Base-by-base conservation (phyloP, 2,888 invertebrate genomes). In the Ormia ochracea region DNA sequence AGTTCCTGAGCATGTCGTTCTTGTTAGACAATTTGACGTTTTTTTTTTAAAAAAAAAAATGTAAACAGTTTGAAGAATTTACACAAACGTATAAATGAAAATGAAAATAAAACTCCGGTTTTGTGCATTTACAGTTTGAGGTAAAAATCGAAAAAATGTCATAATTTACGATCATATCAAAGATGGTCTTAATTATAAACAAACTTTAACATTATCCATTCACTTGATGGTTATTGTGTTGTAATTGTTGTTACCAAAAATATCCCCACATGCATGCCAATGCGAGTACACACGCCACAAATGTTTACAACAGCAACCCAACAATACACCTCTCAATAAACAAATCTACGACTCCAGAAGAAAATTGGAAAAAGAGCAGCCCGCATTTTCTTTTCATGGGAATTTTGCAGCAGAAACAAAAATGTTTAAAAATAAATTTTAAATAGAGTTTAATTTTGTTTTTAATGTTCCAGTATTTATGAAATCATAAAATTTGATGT, bases 401-500 rank as follows among this genome's bases (percentile, higher is more conserved):
- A 70, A 61, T 31, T 66, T 66, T 33, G 59, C 50, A 59, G 21
- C 59, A 52, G n/a, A 12, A 48, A 28, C 21, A 19, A 21, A 36
- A 31, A 26, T 59, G 43, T 9, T 26, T n/a, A n/a, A n/a, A n/a
- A n/a, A n/a, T n/a, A n/a, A n/a, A n/a, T 59, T 33, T 9, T 26
- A 28, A 63, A 54, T 28, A 26, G 14, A 43, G 6, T 56, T 26
- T 50, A 31, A 56, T 48, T 48, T 5, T 68, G 26, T 58, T 58
- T 38, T 75, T 52, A 75, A 33, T 50, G 31, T 59, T 73, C n/a
- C n/a, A n/a, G 84, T 89, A 88, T 88, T 88, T 88, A 87, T 87
- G 86, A 88, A 88, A 85, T 87, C 87, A 88, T 88, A 88, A 88
- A 89, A 88, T 88, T 88, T 89, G 85, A 88, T 89, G 88, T 87